These are phyloP conservation scores for Pseudochirops cupreus DNA, from an alignment of 2,797 vertebrate genomes.

Conservation along the genomic window DNA sequence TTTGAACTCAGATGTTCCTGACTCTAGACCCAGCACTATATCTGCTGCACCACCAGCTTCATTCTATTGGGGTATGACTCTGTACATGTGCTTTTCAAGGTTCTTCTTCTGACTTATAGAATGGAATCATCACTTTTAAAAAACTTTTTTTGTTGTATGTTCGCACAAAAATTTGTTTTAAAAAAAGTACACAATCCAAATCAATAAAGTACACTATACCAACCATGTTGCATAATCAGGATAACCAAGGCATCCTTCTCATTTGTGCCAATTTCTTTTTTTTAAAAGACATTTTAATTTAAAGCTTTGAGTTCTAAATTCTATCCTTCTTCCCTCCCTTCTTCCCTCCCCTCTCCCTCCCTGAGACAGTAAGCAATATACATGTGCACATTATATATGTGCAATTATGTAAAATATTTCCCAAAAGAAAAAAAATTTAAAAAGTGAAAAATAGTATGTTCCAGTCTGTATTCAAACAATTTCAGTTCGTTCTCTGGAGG, in stretches of 20 bases:
- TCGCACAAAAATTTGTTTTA: background rate
- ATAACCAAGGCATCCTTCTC: background rate
- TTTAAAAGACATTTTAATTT: too few species aligned
- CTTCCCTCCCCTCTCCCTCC: too few species aligned
- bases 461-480: too few species aligned
- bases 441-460: too few species aligned
- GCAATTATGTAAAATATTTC: too few species aligned
- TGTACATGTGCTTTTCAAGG: background rate
- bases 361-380: too few species aligned
- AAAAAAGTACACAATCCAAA: background rate
- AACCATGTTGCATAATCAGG: background rate
- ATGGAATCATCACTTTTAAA: background rate
- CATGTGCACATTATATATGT: too few species aligned
- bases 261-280: slow-evolving; percentile 10
- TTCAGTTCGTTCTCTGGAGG: too few species aligned
- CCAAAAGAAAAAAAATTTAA: too few species aligned
- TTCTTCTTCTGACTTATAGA: background rate
- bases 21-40: background rate
- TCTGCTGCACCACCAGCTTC: background rate
- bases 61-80: background rate
- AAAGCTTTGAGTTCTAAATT: too few species aligned
- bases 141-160: background rate
- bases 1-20: background rate
- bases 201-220: background rate
- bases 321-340: too few species aligned